Percentiles rank a stretch among this genome's conserved stretches.
Conservation (phyloP, 2,888 invertebrate genomes). For the Imbricaverruca yamaguchii region DNA sequence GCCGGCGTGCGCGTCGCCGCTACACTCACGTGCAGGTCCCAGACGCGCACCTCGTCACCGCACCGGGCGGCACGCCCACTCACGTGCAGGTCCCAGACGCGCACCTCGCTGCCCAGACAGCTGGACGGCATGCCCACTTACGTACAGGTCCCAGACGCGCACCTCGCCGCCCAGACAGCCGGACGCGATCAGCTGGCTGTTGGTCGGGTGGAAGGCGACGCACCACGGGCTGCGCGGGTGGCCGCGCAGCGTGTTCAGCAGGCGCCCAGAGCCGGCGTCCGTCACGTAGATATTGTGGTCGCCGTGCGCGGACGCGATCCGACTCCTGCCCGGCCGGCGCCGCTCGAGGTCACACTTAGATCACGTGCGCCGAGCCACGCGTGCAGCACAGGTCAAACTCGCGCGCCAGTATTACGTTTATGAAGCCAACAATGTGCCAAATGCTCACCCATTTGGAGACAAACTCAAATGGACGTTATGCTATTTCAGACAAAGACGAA, state of each 20-base stretch:
- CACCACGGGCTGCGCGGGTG: slow-evolving; percentile 88
- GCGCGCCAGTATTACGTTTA: too few relatives aligned
- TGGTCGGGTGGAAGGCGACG: slow-evolving; percentile 77
- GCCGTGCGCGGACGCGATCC: slow-evolving; percentile 79
- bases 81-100: slow-evolving; percentile 77
- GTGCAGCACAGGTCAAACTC: not conserved
- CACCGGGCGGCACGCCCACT: slow-evolving; percentile 39
- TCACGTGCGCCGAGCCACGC: too few relatives aligned
- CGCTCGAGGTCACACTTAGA: too few relatives aligned
- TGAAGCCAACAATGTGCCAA: too few relatives aligned
- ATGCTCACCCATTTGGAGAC: too few relatives aligned
- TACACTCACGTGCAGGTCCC: too few relatives aligned
- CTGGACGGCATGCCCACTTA: slow-evolving; percentile 67
- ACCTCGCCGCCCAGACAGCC: slow-evolving; percentile 85
- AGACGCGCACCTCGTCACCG: not conserved
- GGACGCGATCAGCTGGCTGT: slow-evolving; percentile 72
- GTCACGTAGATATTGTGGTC: slow-evolving; percentile 82
- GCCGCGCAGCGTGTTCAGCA: slow-evolving; percentile 65
- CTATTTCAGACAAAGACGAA: too few relatives aligned
- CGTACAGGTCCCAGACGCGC: slow-evolving; percentile 75
- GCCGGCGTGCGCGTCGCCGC: too few relatives aligned
- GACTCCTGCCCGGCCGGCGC: slow-evolving; percentile 55
- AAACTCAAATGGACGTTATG: too few relatives aligned
- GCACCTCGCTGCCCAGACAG: slow-evolving; percentile 78
- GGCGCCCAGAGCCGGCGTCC: slow-evolving; percentile 64